These are phyloP conservation scores for Dendrophyllia cribrosa DNA, from an alignment of 64 coral and sea anemone species.

Conservation along the genomic window DNA sequence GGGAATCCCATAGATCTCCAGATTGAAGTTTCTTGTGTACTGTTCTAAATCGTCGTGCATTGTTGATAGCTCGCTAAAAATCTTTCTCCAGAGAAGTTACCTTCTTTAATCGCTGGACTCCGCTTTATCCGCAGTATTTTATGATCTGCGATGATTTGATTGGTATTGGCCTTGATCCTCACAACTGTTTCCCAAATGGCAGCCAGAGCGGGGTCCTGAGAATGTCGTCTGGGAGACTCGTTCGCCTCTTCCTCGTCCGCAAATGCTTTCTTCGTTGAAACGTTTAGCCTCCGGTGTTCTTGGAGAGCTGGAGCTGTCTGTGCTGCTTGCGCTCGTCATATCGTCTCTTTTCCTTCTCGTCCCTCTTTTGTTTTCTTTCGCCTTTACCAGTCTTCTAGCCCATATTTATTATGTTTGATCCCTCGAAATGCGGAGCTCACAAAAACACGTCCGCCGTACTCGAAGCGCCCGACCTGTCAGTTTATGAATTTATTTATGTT, in stretches of 20 bases:
- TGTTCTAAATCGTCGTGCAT: conserved; percentile 25
- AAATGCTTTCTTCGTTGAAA: neutral
- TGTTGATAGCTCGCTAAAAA: neutral
- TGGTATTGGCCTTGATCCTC: neutral
- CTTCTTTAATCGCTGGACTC: neutral
- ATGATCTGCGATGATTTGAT: neutral
- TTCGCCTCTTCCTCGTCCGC: neutral
- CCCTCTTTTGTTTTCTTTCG: neutral
- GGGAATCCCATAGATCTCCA: conserved; percentile 45
- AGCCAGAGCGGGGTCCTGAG: neutral
- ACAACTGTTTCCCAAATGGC: neutral
- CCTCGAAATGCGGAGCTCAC: no score
- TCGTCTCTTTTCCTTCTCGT: neutral
- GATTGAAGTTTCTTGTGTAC: conserved; percentile 55
- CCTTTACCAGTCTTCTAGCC: no score
- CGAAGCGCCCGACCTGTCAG: no score
- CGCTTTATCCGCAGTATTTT: neutral
- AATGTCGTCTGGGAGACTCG: neutral
- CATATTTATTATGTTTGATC: no score
- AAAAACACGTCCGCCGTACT: no score
- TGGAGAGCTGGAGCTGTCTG: neutral
- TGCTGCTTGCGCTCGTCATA: neutral
- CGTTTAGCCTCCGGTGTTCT: neutral
- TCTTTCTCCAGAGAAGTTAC: neutral
- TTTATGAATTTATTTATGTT: no score